Conservation (phyloP, 2,113 vertebrate genomes). For the Recurvirostra avosetta region DNA sequence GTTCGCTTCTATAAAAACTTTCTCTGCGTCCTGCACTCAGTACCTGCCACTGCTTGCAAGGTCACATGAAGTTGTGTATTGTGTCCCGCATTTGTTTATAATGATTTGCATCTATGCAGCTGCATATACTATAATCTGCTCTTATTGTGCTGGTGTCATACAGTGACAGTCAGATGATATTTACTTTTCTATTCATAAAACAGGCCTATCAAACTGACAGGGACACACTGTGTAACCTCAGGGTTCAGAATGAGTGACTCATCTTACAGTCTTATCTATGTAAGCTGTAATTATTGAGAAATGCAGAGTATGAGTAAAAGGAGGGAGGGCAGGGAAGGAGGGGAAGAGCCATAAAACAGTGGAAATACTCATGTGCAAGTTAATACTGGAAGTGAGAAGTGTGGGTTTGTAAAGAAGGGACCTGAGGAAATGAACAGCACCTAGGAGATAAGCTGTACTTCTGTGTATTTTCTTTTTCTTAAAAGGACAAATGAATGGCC, state of each 20-base stretch:
- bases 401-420: background rate
- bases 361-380: background rate
- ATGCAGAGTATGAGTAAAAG: background rate
- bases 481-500: background rate
- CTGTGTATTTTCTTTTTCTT: background rate
- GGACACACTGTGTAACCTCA: background rate
- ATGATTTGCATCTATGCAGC: conserved; percentile 6
- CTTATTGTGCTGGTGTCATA: background rate
- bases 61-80: background rate
- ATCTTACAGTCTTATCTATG: background rate
- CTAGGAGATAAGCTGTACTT: background rate
- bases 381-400: background rate
- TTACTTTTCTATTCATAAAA: conserved; percentile 4
- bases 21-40: background rate
- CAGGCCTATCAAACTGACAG: background rate
- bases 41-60: background rate
- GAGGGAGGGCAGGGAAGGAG: background rate
- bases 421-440: background rate
- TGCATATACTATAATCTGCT: background rate
- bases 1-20: background rate
- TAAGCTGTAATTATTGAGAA: background rate
- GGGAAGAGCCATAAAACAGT: background rate
- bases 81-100: background rate
- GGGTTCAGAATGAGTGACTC: background rate
- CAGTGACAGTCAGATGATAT: background rate